Evolutionary conservation across 2,797 vertebrate species (phyloP), one percentile per base, ranked within the genome.

Genomic region (Ficedula albicollis): DNA sequence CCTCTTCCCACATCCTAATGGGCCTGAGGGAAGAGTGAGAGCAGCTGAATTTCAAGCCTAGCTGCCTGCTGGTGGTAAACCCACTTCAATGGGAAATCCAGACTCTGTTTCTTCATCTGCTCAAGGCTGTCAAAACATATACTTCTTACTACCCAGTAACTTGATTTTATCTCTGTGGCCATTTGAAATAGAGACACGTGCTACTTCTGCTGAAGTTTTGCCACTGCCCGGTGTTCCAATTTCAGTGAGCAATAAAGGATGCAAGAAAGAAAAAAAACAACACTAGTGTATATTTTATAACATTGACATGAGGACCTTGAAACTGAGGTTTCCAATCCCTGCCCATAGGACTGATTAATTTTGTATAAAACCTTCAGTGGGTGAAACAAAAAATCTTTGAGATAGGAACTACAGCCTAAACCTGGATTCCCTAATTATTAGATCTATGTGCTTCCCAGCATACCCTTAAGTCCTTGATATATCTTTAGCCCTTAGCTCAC

Each of bases 11-110:
- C 9, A 32, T 63, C 6, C 27, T n/a, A 46, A 36, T 21, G 27
- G 8, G 6, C 5, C 5, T 51, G 14, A 32, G 23, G 32, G 9
- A 87, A 78, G 16, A 51, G 44, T 59, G 4, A 0, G 0, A 58
- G 26, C 9, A 70, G 23, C 12, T 10, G 8, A 76, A 22, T 48
- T 30, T 75, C 36, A 70, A 78, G 7, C 21, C 75, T 62, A 68
- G 49, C 32, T 85, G 30, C 26, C 63, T 64, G 7, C 44, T 73
- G 25, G 15, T 15, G 5, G 2, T 64, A 77, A 83, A 83, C 15
- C 20, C 26, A 52, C 34, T 86, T 16, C 15, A 77, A 15, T 9
- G 4, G 26, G 30, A 89, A 82, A 82, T 63, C 17, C 67, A 89
- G 23, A 66, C 58, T 70, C 52, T 59, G 16, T 58, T 84, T 87